Percentiles rank a stretch among this genome's conserved stretches.
These are phyloP conservation scores for Eumerus sabulonum DNA, from an alignment of 2,888 invertebrate genomes.

Conservation along the genomic window DNA sequence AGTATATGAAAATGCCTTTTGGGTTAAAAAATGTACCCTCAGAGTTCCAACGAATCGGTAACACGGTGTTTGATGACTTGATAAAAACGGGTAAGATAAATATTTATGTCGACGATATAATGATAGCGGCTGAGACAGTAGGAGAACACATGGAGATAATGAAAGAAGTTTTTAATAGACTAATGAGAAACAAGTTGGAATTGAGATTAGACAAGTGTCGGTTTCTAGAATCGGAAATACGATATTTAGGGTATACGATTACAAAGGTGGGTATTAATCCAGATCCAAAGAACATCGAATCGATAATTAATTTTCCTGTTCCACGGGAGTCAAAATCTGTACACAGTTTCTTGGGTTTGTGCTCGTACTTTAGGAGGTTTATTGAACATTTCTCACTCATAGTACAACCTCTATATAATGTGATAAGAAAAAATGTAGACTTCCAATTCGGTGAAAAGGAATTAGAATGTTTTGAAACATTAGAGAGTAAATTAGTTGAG, in stretches of 20 bases:
- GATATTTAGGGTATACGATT: conserved; percentile 1
- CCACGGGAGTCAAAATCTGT: neutral
- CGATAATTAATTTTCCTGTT: neutral
- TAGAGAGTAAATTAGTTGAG: neutral
- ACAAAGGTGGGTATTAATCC: conserved; percentile 1
- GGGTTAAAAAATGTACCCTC: conserved; percentile 1
- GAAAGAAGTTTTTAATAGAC: neutral
- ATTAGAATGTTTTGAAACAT: neutral
- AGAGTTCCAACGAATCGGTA: neutral
- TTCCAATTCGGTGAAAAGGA: conserved; percentile 5
- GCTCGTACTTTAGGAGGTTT: conserved; percentile 4
- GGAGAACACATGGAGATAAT: too few relatives aligned
- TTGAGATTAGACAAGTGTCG: too few relatives aligned
- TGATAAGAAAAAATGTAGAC: neutral
- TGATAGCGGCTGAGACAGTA: too few relatives aligned
- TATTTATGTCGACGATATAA: too few relatives aligned
- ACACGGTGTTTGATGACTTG: neutral
- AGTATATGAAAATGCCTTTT: too few relatives aligned
- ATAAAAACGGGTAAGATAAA: too few relatives aligned
- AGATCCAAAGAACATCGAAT: conserved; percentile 3
- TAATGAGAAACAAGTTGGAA: too few relatives aligned
- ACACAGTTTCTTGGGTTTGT: neutral
- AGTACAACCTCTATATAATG: conserved; percentile 14
- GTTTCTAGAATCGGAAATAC: too few relatives aligned
- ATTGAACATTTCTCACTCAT: conserved; percentile 6